phyloP scores from a whole-genome alignment of 2,888 invertebrate species.

The Sthenelais limicola region DNA sequence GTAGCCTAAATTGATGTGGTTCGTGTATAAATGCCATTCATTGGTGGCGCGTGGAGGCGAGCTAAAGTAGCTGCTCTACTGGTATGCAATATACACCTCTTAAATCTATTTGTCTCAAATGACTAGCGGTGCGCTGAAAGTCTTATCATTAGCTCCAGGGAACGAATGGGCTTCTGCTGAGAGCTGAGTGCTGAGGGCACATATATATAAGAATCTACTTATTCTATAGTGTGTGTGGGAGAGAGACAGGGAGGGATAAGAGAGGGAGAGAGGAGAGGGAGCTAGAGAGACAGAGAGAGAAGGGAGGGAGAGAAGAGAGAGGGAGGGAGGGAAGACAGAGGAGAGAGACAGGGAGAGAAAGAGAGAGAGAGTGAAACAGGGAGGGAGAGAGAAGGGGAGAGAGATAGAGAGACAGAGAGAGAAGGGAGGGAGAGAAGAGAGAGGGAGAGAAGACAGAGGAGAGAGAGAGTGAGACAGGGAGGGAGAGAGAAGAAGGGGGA shows the following conservation, averaged over 20 bases:
- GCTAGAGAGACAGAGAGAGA: neutral
- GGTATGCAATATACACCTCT: too few relatives aligned
- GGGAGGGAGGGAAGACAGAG: slow-evolving; percentile 1
- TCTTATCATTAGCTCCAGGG: too few relatives aligned
- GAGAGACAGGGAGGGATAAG: neutral
- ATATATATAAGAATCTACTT: too few relatives aligned
- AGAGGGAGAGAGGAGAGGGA: neutral
- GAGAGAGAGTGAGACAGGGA: slow-evolving; percentile 4
- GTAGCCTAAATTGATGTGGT: too few relatives aligned
- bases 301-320: neutral
- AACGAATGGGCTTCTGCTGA: too few relatives aligned
- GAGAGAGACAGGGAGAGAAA: neutral
- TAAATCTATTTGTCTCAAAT: too few relatives aligned
- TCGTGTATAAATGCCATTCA: too few relatives aligned
- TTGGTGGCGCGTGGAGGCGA: too few relatives aligned
- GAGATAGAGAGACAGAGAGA: neutral
- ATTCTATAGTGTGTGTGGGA: too few relatives aligned
- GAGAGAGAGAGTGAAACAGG: neutral
- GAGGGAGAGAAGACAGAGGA: neutral
- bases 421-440: slow-evolving; percentile 8
- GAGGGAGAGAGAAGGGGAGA: neutral
- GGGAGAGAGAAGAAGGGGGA: neutral
- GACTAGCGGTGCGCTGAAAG: too few relatives aligned
- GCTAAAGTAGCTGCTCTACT: too few relatives aligned
- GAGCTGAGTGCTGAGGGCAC: too few relatives aligned